These are phyloP conservation scores for Anhinga rufa DNA, from an alignment of 2,113 vertebrate genomes.

Conservation along the genomic window DNA sequence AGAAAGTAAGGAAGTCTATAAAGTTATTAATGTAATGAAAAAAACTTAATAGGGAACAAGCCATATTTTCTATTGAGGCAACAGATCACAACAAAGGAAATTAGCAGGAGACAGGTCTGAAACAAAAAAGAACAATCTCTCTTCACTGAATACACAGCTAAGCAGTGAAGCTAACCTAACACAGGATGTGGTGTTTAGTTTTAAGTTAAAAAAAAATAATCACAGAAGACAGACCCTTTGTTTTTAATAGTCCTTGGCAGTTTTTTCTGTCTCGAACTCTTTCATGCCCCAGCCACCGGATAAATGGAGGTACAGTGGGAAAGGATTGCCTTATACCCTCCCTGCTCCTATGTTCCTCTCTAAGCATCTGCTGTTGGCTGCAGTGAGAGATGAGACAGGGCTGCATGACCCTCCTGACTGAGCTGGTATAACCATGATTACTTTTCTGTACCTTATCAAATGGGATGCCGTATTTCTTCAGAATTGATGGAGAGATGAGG, in stretches of 20 bases:
- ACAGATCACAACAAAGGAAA: background rate
- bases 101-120: background rate
- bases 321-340: background rate
- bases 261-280: background rate
- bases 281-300: background rate
- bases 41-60: background rate
- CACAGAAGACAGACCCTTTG: background rate
- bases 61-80: background rate
- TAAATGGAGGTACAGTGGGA: background rate
- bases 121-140: background rate
- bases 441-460: conserved; percentile 86
- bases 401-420: background rate
- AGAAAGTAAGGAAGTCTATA: background rate
- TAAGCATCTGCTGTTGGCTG: background rate
- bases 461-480: conserved; percentile 95
- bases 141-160: background rate
- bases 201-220: background rate
- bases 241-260: background rate
- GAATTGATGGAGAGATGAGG: conserved; percentile 92
- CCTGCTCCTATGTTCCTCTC: background rate
- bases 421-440: background rate
- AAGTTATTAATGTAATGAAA: background rate
- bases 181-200: background rate
- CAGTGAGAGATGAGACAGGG: background rate
- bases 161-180: background rate